phyloP scores from a whole-genome alignment of 2,797 vertebrate species.

The Synaphobranchus kaupii region DNA sequence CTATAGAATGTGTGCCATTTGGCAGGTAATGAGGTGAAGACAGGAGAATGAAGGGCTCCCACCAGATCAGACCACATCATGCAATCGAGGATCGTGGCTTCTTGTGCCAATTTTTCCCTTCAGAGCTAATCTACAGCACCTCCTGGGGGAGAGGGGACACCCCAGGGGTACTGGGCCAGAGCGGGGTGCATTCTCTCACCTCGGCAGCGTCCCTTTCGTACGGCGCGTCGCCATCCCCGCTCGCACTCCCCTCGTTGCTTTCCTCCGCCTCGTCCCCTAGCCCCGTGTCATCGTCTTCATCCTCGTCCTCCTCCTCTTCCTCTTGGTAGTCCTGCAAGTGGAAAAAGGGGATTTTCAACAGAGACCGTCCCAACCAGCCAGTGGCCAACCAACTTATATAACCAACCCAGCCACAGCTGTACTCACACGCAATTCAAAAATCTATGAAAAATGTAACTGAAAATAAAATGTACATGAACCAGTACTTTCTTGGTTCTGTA shows the following conservation, averaged over 20 bases:
- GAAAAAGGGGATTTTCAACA: too few relatives aligned
- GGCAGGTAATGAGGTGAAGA: background rate
- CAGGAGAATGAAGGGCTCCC: background rate
- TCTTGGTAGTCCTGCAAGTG: constrained; percentile 75
- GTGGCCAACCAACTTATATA: background rate
- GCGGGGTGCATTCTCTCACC: constrained; percentile 54
- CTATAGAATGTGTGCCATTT: too few relatives aligned
- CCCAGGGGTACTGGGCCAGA: background rate
- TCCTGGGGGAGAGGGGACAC: background rate
- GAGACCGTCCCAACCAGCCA: background rate
- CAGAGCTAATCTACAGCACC: background rate
- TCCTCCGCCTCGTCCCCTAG: constrained; percentile 85
- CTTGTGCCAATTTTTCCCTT: too few relatives aligned
- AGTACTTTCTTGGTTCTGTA: background rate
- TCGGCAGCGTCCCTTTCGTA: constrained; percentile 80
- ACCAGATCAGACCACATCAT: background rate
- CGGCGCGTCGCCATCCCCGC: constrained; percentile 79
- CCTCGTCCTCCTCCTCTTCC: constrained; percentile 73
- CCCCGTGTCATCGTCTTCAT: constrained; percentile 81
- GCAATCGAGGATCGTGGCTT: too few relatives aligned
- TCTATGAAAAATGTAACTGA: too few relatives aligned
- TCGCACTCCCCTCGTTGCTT: constrained; percentile 84
- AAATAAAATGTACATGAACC: too few relatives aligned
- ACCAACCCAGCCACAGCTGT: background rate
- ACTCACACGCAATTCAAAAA: too few relatives aligned